A percentile compares a stretch with the other conserved stretches of the same genome.
Evolutionary conservation across 2,888 invertebrate species (phyloP).

Genomic region (Orthosia cruda): DNA sequence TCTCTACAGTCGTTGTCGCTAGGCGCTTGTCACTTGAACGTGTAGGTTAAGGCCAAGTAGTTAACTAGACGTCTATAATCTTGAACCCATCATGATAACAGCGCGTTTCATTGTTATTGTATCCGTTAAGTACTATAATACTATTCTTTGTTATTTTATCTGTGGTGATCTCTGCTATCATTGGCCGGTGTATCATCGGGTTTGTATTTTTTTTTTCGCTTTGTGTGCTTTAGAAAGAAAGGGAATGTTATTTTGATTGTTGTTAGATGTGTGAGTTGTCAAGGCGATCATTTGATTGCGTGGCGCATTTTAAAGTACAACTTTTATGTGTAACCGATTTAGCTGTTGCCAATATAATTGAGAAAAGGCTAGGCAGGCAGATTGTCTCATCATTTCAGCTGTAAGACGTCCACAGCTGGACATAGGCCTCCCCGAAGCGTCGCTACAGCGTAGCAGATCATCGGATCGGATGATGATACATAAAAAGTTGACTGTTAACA

Average conservation of each 20-base stretch:
- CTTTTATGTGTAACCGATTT: background rate
- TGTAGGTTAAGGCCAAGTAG: background rate
- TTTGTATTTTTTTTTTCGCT: conserved; percentile 46
- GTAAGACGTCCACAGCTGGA: too few species aligned
- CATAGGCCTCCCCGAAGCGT: too few species aligned
- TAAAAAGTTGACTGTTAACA: too few species aligned
- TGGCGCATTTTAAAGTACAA: background rate
- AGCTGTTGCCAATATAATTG: too few species aligned
- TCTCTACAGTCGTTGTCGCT: background rate
- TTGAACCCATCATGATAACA: conserved; percentile 46
- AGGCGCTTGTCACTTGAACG: background rate
- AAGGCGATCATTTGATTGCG: background rate
- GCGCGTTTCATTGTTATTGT: conserved; percentile 46
- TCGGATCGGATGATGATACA: too few species aligned
- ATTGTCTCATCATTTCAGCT: too few species aligned
- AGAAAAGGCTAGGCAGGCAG: too few species aligned
- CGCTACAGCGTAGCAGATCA: too few species aligned
- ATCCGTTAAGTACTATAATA: conserved; percentile 28
- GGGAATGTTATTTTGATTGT: conserved; percentile 30
- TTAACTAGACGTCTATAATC: conserved; percentile 26
- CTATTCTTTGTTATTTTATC: conserved; percentile 49
- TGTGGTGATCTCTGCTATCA: conserved; percentile 44
- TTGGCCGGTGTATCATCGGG: conserved; percentile 34
- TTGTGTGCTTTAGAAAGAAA: conserved; percentile 2
- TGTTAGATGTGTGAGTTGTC: conserved; percentile 1